Conservation (phyloP, 2,888 invertebrate genomes). For the Euzetes globulus region DNA sequence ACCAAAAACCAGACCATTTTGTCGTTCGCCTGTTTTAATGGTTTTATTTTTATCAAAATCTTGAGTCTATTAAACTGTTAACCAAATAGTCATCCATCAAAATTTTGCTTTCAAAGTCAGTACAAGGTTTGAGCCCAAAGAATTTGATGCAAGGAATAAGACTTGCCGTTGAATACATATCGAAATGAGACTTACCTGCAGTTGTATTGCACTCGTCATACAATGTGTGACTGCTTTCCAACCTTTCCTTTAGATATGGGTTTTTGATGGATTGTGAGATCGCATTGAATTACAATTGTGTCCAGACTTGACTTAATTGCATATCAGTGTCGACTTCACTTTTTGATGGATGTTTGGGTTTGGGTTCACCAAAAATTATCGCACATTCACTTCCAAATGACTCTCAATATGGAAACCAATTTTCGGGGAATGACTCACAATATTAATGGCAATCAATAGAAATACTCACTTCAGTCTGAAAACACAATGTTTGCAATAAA, state of each 20-base stretch:
- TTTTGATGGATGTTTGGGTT: neutral
- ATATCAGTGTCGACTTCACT: neutral
- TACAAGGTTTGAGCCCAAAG: neutral
- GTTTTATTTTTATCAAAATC: neutral
- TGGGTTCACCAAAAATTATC: no score
- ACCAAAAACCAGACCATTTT: neutral
- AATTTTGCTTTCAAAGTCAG: neutral
- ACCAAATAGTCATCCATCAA: neutral
- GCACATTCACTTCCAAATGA: no score
- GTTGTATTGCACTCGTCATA: neutral
- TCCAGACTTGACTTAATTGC: neutral
- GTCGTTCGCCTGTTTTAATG: neutral
- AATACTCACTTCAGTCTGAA: neutral
- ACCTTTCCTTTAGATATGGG: no score
- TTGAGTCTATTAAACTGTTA: neutral
- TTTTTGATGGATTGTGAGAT: neutral
- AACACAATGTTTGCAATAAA: neutral
- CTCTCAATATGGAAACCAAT: no score
- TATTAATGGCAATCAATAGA: no score
- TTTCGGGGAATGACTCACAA: no score
- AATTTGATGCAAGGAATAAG: neutral
- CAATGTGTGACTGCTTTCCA: no score
- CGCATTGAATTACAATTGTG: neutral
- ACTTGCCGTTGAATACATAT: neutral
- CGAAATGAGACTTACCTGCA: slow-evolving; percentile 19